phyloP scores from a whole-genome alignment of 2,113 vertebrate genomes.

The Loxodonta africana region DNA sequence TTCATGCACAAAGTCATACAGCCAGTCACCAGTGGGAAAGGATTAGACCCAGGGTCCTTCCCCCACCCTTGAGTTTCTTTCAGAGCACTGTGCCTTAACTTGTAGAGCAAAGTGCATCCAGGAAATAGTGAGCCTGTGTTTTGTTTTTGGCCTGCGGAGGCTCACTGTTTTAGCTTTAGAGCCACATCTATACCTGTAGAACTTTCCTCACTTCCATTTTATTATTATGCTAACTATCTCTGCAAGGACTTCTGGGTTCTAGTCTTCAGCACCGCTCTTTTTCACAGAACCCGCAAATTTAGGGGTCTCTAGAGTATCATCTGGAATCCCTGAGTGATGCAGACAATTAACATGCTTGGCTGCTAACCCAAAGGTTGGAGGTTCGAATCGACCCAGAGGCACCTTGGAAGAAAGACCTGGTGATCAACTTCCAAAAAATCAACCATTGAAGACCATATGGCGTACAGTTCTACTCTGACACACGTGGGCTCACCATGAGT shows the following conservation, averaged over 20 bases:
- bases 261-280: not conserved
- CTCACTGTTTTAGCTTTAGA: not conserved
- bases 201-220: accelerated
- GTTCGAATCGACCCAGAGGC: not conserved
- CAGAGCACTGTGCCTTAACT: not conserved
- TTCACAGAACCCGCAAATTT: not conserved
- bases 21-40: not conserved
- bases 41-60: not conserved
- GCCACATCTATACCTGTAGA: not conserved
- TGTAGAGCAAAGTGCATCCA: not conserved
- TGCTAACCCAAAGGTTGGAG: not conserved
- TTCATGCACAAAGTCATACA: not conserved
- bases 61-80: not conserved
- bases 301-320: not conserved
- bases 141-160: not conserved
- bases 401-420: not conserved
- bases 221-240: not conserved
- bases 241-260: not conserved
- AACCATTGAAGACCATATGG: not conserved
- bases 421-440: not conserved
- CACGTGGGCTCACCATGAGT: not conserved
- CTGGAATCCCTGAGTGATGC: not conserved
- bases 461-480: not conserved
- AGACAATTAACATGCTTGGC: not conserved
- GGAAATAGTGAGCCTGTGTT: not conserved